Evolutionary conservation across 2,797 vertebrate genomes (phyloP), one percentile per base, ranked within the genome.

Genomic region (Muscicapa striata): DNA sequence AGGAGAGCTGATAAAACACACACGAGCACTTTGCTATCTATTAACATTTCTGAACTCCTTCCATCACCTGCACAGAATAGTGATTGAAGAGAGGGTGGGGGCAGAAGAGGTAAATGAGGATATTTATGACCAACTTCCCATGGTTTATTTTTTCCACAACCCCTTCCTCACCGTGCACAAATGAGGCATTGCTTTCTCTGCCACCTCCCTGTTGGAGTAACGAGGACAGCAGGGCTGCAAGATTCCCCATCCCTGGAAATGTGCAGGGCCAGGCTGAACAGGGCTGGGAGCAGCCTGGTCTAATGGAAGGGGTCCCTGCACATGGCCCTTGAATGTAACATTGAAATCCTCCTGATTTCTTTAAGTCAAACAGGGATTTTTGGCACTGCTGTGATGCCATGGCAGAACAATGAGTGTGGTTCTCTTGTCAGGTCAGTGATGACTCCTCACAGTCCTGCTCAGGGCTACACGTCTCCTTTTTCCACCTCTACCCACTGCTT

Each of bases 21-120:
- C 67, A 38, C 3, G 41, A 49, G 89, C 83, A 32, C 72, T 83
- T 69, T 51, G 69, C 93, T 88, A 18, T 91, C 96, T 87, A 30
- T 88, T 72, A 91, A 82, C 83, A 68, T 78, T 80, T 72, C 84
- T 95, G 84, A 93, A 92, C 93, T 15, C 93, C 85, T 86, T 84
- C 89, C 94, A 96, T 93, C 90, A 93, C 92, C 90, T 94, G 90
- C 86, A 36, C 43, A 4, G 76, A 91, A 63, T 3, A 34, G 69
- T 1, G 76, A 93, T 32, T 84, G 92, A 74, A 67, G 74, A 81
- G 66, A 57, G 77, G 68, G 84, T 58, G 88, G 81, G 52, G 84
- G 88, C 74, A 70, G 43, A 43, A 40, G 27, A 43, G 36, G 49
- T 34, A n/a, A 26, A 40, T 5, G 32, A 78, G 49, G 59, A 34